Percentiles rank a stretch among this genome's conserved stretches.
These are phyloP conservation scores for Desmophyllum pertusum DNA, from an alignment of 92 coral and sea anemone genomes.

Conservation along the genomic window DNA sequence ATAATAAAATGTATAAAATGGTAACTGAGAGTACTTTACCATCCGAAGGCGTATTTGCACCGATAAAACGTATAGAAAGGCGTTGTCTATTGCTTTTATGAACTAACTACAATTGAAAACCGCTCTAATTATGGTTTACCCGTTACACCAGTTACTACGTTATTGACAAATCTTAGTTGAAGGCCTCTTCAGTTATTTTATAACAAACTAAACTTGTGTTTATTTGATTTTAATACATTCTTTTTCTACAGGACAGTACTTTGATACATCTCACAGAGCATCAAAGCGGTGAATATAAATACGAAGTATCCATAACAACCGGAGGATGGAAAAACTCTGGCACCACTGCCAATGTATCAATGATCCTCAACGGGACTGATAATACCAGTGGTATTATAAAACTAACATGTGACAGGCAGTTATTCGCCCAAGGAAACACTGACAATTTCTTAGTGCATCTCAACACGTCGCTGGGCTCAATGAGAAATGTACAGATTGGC, in stretches of 20 bases:
- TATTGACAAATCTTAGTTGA: too few species aligned
- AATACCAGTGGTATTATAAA: conserved; percentile 53
- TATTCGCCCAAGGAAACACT: conserved; percentile 60
- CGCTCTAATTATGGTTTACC: too few species aligned
- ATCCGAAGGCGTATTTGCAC: too few species aligned
- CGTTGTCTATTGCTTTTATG: too few species aligned
- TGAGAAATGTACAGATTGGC: conserved; percentile 32
- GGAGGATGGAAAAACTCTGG: conserved; percentile 68
- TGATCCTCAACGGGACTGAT: conserved; percentile 59
- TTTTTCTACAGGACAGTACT: conserved; percentile 18
- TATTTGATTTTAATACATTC: too few species aligned
- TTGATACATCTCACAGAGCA: conserved; percentile 6
- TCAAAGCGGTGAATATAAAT: conserved; percentile 30
- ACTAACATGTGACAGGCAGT: conserved; percentile 1
- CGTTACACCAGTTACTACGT: too few species aligned
- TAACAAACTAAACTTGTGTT: too few species aligned
- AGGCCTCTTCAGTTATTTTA: too few species aligned
- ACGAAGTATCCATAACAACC: conserved; percentile 70
- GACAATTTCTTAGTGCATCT: conserved; percentile 56
- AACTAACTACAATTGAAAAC: too few species aligned
- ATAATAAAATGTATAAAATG: too few species aligned
- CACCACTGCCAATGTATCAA: conserved; percentile 69
- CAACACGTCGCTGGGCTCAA: conserved; percentile 46
- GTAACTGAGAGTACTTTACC: too few species aligned
- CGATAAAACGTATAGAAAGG: too few species aligned